Percentiles rank a stretch among this genome's conserved stretches.
Conservation (phyloP, 2,797 vertebrate genomes). For the Gephyroberyx darwinii region DNA sequence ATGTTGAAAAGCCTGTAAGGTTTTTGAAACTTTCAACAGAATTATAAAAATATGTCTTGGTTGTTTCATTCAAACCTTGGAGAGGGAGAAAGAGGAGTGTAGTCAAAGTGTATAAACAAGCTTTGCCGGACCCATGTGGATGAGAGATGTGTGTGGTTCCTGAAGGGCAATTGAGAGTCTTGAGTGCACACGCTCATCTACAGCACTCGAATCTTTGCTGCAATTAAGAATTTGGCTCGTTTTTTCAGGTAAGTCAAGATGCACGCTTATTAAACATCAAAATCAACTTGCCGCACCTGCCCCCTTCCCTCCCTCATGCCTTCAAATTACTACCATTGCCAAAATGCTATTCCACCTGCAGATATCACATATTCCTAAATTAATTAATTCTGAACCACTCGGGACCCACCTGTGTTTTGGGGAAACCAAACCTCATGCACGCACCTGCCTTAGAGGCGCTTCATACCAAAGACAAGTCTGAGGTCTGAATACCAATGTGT, state of each 20-base stretch:
- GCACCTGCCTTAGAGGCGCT: no score
- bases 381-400: no score
- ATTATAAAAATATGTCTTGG: not conserved
- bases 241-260: no score
- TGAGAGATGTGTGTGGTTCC: not conserved
- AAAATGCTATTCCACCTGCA: no score
- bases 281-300: no score
- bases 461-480: no score
- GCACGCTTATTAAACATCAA: no score
- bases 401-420: not conserved
- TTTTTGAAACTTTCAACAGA: constrained; percentile 27
- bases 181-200: not conserved
- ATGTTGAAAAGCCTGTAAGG: constrained; percentile 4
- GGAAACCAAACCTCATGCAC: not conserved
- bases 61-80: constrained; percentile 34
- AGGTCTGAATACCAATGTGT: no score
- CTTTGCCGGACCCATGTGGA: not conserved
- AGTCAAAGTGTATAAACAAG: constrained; percentile 33
- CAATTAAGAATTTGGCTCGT: not conserved
- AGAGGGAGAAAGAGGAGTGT: constrained; percentile 6
- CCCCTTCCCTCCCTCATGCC: not conserved
- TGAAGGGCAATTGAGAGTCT: not conserved
- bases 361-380: no score
- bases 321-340: not conserved
- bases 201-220: constrained; percentile 5